Conservation (phyloP, 2,797 vertebrate species). For the Esox lucius region DNA sequence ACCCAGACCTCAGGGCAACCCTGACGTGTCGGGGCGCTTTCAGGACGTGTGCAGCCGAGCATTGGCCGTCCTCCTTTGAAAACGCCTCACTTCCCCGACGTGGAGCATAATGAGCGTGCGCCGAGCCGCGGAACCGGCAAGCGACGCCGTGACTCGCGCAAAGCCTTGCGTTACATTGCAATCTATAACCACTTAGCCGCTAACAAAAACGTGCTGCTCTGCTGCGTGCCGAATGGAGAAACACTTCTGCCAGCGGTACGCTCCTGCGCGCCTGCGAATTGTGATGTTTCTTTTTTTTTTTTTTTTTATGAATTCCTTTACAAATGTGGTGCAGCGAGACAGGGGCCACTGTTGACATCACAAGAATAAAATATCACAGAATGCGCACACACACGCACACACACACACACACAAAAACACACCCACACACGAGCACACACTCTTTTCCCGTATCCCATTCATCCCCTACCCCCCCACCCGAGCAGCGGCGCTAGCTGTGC, state of each 20-base stretch:
- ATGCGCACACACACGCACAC: neutral
- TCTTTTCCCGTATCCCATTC: slow-evolving; percentile 24
- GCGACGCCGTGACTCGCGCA: slow-evolving; percentile 14
- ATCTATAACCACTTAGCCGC: slow-evolving; percentile 71
- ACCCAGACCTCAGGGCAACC: no score
- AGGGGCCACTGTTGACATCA: slow-evolving; percentile 12
- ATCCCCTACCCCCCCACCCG: slow-evolving; percentile 30
- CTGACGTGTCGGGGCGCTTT: no score
- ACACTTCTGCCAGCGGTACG: slow-evolving; percentile 64
- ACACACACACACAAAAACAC: neutral
- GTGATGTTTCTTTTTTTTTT: slow-evolving; percentile 56
- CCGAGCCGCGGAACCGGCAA: neutral
- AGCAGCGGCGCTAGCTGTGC: slow-evolving; percentile 16
- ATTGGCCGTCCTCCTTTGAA: neutral
- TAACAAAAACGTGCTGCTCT: slow-evolving; percentile 74
- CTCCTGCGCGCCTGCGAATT: slow-evolving; percentile 70
- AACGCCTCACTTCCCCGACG: slow-evolving; percentile 36
- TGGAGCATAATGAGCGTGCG: slow-evolving; percentile 54
- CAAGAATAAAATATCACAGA: no score
- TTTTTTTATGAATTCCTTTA: slow-evolving; percentile 25
- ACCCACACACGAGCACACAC: neutral
- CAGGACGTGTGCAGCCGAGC: no score
- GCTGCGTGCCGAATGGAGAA: slow-evolving; percentile 69
- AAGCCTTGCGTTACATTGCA: slow-evolving; percentile 57
- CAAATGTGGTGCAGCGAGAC: slow-evolving; percentile 63